Conservation (phyloP, 2,888 invertebrate species). For the Tipula lateralis region DNA sequence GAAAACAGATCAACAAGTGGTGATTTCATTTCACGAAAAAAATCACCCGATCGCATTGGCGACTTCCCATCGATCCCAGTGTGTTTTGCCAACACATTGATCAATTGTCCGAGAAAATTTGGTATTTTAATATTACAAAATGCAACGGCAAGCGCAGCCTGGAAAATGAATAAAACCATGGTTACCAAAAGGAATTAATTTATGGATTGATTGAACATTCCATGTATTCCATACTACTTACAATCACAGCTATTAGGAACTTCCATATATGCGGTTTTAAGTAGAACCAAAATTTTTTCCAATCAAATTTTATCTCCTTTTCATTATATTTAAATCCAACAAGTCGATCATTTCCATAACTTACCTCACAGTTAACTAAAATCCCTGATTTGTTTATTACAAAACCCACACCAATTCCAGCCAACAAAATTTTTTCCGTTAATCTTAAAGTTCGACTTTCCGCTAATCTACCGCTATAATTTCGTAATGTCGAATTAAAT, state of each 20-base stretch:
- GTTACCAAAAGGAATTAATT: too few relatives aligned
- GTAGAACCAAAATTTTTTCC: slow-evolving; percentile 68
- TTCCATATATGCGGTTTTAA: slow-evolving; percentile 72
- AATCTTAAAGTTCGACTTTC: not conserved
- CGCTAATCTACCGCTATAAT: not conserved
- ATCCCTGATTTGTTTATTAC: not conserved
- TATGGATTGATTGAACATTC: too few relatives aligned
- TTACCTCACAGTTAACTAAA: slow-evolving; percentile 13
- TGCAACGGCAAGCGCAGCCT: slow-evolving; percentile 86
- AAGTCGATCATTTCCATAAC: not conserved
- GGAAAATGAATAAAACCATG: too few relatives aligned
- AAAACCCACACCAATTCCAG: not conserved
- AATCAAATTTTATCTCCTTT: slow-evolving; percentile 63
- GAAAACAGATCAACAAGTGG: slow-evolving; percentile 45
- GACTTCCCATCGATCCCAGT: slow-evolving; percentile 50
- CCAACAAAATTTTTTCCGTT: not conserved
- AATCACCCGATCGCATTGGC: slow-evolving; percentile 44
- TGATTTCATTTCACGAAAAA: slow-evolving; percentile 44
- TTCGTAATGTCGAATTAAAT: not conserved
- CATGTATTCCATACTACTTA: too few relatives aligned
- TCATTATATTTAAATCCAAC: not conserved
- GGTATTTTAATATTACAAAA: slow-evolving; percentile 87
- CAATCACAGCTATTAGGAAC: slow-evolving; percentile 70
- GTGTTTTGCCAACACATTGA: slow-evolving; percentile 68
- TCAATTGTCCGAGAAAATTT: slow-evolving; percentile 71